Conservation (phyloP, 2,113 vertebrate species). For the Mormyrus iriodes region DNA sequence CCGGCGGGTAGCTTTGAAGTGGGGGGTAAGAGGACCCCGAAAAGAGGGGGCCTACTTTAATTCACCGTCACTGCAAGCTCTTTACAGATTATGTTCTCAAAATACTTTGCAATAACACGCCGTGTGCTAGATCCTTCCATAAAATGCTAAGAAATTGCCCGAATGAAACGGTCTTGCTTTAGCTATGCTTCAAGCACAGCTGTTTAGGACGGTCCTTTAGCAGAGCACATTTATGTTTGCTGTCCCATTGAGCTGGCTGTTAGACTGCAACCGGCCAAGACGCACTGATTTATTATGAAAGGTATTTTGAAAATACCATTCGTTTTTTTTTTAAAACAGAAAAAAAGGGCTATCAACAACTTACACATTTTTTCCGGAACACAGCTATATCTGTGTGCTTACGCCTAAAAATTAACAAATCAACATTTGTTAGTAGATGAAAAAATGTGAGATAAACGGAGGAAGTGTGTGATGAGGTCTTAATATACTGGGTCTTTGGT, state of each 20-base stretch:
- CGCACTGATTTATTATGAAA: neutral
- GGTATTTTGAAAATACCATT: neutral
- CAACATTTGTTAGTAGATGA: neutral
- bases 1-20: slow-evolving; percentile 75
- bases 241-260: neutral
- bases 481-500: neutral
- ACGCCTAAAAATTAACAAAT: neutral
- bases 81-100: slow-evolving; percentile 77
- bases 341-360: neutral
- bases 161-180: slow-evolving; percentile 46
- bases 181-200: neutral
- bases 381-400: neutral
- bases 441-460: neutral
- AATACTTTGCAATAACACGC: slow-evolving; percentile 67
- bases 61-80: slow-evolving; percentile 70
- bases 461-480: neutral
- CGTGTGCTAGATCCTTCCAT: slow-evolving; percentile 57
- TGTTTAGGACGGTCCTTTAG: neutral
- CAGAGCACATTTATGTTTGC: neutral
- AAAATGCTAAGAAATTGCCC: neutral
- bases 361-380: neutral
- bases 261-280: neutral
- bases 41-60: slow-evolving; percentile 49
- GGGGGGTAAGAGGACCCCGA: slow-evolving; percentile 54
- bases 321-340: too few relatives aligned